These are phyloP conservation scores for Misgurnus anguillicaudatus DNA, from an alignment of 2,113 vertebrate species.

Conservation along the genomic window DNA sequence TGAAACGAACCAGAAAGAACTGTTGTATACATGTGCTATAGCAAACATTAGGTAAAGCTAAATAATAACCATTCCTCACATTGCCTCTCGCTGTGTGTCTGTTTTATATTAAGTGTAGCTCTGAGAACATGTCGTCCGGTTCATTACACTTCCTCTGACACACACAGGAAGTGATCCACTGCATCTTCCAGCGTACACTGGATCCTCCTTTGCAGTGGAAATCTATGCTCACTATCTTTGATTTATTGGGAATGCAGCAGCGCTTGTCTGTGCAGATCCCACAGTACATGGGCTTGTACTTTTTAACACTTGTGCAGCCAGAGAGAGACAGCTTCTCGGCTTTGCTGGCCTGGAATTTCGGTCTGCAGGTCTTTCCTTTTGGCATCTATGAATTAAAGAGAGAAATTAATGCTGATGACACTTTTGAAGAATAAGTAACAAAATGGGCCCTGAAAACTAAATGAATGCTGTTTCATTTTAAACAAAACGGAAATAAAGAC, in stretches of 20 bases:
- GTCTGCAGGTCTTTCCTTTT: conserved; percentile 86
- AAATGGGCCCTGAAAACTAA: no score
- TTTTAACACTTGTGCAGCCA: conserved; percentile 84
- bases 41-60: not conserved
- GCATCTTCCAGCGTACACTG: conserved; percentile 89
- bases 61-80: not conserved
- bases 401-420: no score
- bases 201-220: conserved; percentile 85
- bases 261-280: conserved; percentile 85
- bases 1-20: no score
- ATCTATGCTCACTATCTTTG: conserved; percentile 82
- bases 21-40: not conserved
- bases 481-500: no score
- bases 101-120: conserved; percentile 81
- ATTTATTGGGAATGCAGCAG: conserved; percentile 89
- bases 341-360: conserved; percentile 83
- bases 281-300: conserved; percentile 86
- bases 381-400: conserved; percentile 72
- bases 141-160: conserved; percentile 86
- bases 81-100: conserved; percentile 25
- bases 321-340: conserved; percentile 86
- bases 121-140: conserved; percentile 86
- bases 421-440: not conserved
- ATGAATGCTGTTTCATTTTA: no score
- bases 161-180: conserved; percentile 93